These are phyloP conservation scores for Cepaea hortensis DNA, from an alignment of 2,888 invertebrate genomes.

Conservation along the genomic window DNA sequence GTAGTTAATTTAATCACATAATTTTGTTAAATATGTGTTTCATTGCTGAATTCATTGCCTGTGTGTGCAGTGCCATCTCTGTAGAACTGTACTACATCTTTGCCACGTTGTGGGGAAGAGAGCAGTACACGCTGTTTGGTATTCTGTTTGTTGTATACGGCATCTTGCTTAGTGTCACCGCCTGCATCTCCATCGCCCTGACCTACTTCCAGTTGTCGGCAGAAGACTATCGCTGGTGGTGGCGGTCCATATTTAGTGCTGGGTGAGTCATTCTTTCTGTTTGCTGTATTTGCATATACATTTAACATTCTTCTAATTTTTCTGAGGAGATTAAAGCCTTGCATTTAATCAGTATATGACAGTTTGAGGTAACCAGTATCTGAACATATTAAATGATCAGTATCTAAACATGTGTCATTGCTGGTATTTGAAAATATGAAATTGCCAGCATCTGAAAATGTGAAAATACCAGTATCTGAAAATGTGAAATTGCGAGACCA, in stretches of 20 bases:
- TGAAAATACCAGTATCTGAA: no score
- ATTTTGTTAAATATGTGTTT: background rate
- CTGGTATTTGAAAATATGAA: no score
- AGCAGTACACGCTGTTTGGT: constrained; percentile 78
- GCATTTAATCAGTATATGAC: no score
- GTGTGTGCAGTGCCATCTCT: constrained; percentile 77
- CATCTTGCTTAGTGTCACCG: constrained; percentile 78
- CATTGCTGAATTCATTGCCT: background rate
- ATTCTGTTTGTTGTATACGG: constrained; percentile 78
- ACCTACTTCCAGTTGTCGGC: constrained; percentile 79
- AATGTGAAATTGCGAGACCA: no score
- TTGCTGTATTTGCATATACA: background rate
- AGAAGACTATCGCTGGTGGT: constrained; percentile 80
- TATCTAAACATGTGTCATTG: no score
- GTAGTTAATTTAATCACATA: no score
- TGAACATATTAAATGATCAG: no score
- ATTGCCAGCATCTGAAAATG: no score
- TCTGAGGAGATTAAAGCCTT: no score
- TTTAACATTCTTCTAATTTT: no score
- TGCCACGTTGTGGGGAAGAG: constrained; percentile 79
- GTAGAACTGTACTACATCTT: constrained; percentile 79
- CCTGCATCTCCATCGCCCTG: constrained; percentile 78
- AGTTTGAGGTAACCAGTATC: no score
- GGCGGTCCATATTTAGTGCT: constrained; percentile 78
- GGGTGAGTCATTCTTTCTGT: constrained; percentile 70